Conservation (phyloP, 2,888 invertebrate genomes). For the Alloscopus bannaensis region DNA sequence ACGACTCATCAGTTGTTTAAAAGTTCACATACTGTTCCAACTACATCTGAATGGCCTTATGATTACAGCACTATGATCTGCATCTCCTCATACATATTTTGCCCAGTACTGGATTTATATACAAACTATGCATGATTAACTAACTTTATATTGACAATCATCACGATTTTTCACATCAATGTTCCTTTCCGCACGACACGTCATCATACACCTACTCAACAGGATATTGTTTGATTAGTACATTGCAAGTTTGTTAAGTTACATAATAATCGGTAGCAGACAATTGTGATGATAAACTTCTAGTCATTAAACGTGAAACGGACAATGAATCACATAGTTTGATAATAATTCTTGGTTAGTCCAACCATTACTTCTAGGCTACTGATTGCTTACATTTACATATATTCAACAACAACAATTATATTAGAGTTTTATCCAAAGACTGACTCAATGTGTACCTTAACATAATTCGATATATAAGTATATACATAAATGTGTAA, state of each 20-base stretch:
- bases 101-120: too few relatives aligned
- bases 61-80: too few relatives aligned
- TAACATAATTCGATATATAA: background rate
- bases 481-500: too few relatives aligned
- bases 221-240: constrained; percentile 14
- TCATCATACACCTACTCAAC: background rate
- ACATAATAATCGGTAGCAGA: constrained; percentile 19
- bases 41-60: constrained; percentile 34
- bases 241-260: background rate
- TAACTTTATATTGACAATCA: constrained; percentile 36
- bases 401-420: constrained; percentile 24
- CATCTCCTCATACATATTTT: too few relatives aligned
- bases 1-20: constrained; percentile 31
- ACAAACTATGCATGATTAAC: constrained; percentile 11
- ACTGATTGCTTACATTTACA: constrained; percentile 35
- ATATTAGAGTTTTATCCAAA: constrained; percentile 10
- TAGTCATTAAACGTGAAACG: constrained; percentile 50
- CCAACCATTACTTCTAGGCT: constrained; percentile 22
- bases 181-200: too few relatives aligned
- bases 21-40: constrained; percentile 27
- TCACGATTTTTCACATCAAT: constrained; percentile 30
- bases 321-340: constrained; percentile 64
- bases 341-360: constrained; percentile 59
- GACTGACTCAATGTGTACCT: background rate
- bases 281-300: constrained; percentile 28